These are phyloP conservation scores for Carabus problematicus DNA, from an alignment of 2,888 invertebrate genomes.

Conservation along the genomic window DNA sequence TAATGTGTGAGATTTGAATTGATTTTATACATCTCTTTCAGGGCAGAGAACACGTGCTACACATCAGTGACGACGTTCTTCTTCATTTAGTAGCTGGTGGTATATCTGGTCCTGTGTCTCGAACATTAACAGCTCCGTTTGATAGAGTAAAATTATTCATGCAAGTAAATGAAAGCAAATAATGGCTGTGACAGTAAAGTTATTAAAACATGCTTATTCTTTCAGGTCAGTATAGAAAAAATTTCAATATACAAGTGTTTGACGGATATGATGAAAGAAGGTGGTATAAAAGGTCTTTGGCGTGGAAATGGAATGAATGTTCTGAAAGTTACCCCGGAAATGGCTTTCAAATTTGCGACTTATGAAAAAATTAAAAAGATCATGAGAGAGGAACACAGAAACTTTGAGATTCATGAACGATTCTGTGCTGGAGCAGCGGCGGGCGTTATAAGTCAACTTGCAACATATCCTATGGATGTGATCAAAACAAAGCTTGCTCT, in stretches of 20 bases:
- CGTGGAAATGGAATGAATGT: constrained; percentile 33
- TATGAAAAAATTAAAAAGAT: constrained; percentile 26
- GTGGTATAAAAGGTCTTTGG: constrained; percentile 26
- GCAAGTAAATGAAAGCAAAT: constrained; percentile 8
- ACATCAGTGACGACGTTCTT: background rate
- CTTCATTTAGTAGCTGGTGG: constrained; percentile 16
- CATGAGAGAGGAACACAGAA: background rate
- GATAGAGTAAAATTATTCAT: constrained; percentile 14
- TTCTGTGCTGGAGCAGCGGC: constrained; percentile 17
- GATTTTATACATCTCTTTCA: too few relatives aligned
- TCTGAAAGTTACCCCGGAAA: constrained; percentile 30
- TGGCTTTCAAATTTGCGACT: constrained; percentile 21
- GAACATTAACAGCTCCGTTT: constrained; percentile 20
- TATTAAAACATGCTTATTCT: too few relatives aligned
- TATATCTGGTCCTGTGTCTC: constrained; percentile 22
- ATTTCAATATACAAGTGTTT: background rate
- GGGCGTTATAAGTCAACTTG: constrained; percentile 17
- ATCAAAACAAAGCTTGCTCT: constrained; percentile 23
- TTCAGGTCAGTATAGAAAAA: too few relatives aligned
- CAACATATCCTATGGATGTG: constrained; percentile 30
- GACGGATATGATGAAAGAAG: constrained; percentile 6
- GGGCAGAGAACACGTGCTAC: too few relatives aligned
- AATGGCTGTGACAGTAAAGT: background rate
- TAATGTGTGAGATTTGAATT: too few relatives aligned
- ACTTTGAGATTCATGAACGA: constrained; percentile 2